A percentile compares a stretch with the other conserved stretches of the same genome.
Evolutionary conservation across 2,888 invertebrate genomes (phyloP).

Genomic region (Tenthredo amoena): DNA sequence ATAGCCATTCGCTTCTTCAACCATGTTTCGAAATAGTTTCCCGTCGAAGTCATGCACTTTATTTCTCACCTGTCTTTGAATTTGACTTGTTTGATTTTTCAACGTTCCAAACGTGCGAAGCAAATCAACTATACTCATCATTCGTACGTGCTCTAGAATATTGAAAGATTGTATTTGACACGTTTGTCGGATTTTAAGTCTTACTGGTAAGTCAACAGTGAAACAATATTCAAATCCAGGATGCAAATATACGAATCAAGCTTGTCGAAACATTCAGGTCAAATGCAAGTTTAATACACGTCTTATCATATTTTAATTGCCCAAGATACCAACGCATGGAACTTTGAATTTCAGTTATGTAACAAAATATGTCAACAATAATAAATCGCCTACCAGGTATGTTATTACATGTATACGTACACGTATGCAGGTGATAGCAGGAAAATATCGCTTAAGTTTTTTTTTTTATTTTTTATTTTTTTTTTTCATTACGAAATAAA

Average conservation of each 20-base stretch:
- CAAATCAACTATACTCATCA: background rate
- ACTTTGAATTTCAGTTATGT: background rate
- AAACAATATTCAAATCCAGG: background rate
- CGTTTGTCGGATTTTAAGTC: background rate
- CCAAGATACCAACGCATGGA: background rate
- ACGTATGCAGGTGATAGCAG: background rate
- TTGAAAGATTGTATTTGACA: background rate
- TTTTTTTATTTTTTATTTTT: background rate
- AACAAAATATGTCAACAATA: background rate
- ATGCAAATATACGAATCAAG: background rate
- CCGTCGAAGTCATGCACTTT: background rate
- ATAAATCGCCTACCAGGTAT: background rate
- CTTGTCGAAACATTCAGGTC: background rate
- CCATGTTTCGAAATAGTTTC: background rate
- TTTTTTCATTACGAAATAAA: background rate
- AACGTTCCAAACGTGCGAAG: background rate
- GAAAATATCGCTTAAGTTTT: background rate
- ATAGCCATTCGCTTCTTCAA: background rate
- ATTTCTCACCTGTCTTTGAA: background rate
- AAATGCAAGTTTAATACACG: background rate
- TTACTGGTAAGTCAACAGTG: background rate
- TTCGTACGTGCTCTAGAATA: background rate
- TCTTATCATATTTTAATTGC: conserved; percentile 11
- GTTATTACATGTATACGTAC: background rate
- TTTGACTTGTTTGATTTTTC: background rate